Conservation (phyloP, 2,113 vertebrate genomes). For the Ahaetulla prasina region DNA sequence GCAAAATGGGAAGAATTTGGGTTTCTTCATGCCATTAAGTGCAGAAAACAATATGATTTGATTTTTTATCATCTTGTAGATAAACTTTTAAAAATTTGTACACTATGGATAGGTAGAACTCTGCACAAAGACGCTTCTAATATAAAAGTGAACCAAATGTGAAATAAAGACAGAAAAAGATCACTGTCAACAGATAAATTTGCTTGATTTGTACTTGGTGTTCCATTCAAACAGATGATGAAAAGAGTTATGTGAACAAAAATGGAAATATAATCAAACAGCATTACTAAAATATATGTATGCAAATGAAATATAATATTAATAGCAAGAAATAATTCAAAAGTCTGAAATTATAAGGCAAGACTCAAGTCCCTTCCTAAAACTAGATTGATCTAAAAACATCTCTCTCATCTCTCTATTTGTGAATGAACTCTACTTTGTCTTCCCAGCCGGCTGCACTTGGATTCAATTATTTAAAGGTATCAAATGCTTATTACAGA, state of each 20-base stretch:
- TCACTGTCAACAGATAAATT: not conserved
- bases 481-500: not conserved
- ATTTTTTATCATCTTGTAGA: not conserved
- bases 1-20: not conserved
- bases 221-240: not conserved
- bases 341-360: not conserved
- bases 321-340: not conserved
- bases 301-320: not conserved
- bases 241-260: not conserved
- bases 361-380: not conserved
- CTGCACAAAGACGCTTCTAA: too few relatives aligned
- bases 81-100: not conserved
- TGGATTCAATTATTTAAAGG: not conserved
- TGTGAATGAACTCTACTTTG: not conserved
- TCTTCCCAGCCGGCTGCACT: not conserved
- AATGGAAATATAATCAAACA: not conserved
- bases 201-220: not conserved
- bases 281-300: not conserved
- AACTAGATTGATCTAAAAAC: not conserved
- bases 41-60: not conserved
- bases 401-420: not conserved
- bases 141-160: too few relatives aligned
- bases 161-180: not conserved
- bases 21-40: not conserved
- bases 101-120: not conserved